Percentiles rank a stretch among this genome's conserved stretches.
Conservation (phyloP, 2,888 invertebrate genomes). For the Strigamia transsilvanica region DNA sequence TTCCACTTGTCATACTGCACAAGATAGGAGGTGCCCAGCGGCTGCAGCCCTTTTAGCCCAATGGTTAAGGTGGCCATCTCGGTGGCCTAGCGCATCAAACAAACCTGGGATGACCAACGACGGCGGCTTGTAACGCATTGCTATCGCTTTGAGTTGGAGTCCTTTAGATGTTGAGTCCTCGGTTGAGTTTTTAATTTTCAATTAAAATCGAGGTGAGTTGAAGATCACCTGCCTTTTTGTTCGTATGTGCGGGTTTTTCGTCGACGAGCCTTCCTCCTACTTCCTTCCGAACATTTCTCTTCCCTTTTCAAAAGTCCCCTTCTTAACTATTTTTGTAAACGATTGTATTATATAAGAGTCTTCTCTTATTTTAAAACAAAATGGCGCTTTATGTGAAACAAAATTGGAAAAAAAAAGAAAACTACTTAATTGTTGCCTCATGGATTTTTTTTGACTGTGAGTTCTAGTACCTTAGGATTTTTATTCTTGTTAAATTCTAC, state of each 20-base stretch:
- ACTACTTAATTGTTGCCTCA: slow-evolving; percentile 5
- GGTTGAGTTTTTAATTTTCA: not conserved
- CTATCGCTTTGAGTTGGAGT: no score
- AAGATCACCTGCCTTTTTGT: slow-evolving; percentile 16
- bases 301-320: not conserved
- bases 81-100: no score
- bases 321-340: slow-evolving; percentile 30
- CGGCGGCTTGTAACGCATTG: no score
- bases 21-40: no score
- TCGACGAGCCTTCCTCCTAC: slow-evolving; percentile 27
- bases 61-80: no score
- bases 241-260: slow-evolving; percentile 10
- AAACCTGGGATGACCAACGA: no score
- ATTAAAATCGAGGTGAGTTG: not conserved
- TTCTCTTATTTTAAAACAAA: not conserved
- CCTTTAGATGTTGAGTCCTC: no score
- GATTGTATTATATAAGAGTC: slow-evolving; percentile 13
- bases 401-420: not conserved
- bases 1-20: no score
- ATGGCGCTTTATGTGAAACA: slow-evolving; percentile 13
- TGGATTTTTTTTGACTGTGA: slow-evolving; percentile 9
- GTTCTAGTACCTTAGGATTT: slow-evolving; percentile 16
- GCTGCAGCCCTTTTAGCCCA: no score
- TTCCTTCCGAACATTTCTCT: slow-evolving; percentile 34
- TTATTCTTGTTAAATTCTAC: not conserved